Percentiles rank a stretch among this genome's conserved stretches.
Evolutionary conservation across 2,113 vertebrate genomes (phyloP).

Genomic region (Rhagologus leucostigma): DNA sequence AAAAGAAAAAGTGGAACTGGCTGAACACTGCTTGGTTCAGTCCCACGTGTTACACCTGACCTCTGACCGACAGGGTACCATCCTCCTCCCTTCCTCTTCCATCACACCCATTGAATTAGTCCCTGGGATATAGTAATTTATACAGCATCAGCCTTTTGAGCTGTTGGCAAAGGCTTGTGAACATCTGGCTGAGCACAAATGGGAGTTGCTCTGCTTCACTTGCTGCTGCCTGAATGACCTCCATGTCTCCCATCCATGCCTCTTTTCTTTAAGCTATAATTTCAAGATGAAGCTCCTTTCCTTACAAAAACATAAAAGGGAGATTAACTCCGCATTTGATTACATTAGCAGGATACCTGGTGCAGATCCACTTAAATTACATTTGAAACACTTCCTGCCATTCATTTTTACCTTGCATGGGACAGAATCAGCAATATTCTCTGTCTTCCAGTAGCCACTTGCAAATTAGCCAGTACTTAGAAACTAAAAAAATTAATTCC

Average conservation of each 20-base stretch:
- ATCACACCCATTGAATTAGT: constrained; percentile 59
- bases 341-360: constrained; percentile 27
- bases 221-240: constrained; percentile 52
- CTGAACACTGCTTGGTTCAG: background rate
- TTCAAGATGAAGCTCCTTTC: constrained; percentile 39
- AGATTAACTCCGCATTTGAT: constrained; percentile 46
- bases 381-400: constrained; percentile 36
- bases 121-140: constrained; percentile 61
- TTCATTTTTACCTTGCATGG: background rate
- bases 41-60: constrained; percentile 7
- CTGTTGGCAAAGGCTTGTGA: constrained; percentile 39
- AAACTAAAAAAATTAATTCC: background rate
- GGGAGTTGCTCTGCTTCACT: constrained; percentile 58
- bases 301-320: constrained; percentile 42
- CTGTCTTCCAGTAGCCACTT: background rate
- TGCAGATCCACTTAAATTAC: constrained; percentile 18
- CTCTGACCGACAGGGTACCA: constrained; percentile 26
- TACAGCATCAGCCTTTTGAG: constrained; percentile 45
- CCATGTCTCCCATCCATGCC: background rate
- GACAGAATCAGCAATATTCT: background rate
- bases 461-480: background rate
- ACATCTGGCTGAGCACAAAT: constrained; percentile 60
- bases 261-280: constrained; percentile 15
- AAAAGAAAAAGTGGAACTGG: background rate
- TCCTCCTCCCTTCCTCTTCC: constrained; percentile 52